A percentile compares a stretch with the other conserved stretches of the same genome.
Evolutionary conservation across 2,797 vertebrate genomes (phyloP).

Genomic region (Ciconia nigra): DNA sequence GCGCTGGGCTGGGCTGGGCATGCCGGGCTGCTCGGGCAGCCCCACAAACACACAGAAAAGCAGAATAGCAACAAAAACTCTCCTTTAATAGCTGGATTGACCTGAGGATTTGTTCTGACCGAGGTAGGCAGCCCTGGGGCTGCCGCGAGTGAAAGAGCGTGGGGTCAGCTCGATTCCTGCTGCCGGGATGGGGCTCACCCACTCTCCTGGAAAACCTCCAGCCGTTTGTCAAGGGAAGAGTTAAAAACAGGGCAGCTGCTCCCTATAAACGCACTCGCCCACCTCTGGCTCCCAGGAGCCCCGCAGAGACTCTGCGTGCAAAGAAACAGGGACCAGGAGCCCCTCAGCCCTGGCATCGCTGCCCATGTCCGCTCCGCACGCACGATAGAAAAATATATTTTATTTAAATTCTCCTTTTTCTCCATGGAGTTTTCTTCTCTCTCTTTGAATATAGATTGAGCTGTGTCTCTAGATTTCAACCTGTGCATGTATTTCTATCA

Average conservation of each 20-base stretch:
- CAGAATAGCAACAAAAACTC: slow-evolving; percentile 59
- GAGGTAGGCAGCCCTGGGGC: background rate
- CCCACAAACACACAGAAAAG: background rate
- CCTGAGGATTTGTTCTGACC: slow-evolving; percentile 69
- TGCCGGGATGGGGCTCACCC: background rate
- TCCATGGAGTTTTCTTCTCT: background rate
- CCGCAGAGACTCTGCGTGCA: background rate
- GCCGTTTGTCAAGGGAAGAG: background rate
- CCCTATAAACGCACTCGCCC: background rate
- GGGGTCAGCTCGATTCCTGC: background rate
- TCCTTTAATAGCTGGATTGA: slow-evolving; percentile 69
- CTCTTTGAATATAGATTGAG: background rate
- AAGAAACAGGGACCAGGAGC: background rate
- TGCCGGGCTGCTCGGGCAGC: rapidly evolving
- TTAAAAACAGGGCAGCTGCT: slow-evolving; percentile 50
- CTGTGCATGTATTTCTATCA: background rate
- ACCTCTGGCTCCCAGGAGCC: background rate
- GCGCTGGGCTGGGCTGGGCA: background rate
- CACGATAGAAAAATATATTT: slow-evolving; percentile 75
- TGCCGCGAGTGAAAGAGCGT: rapidly evolving
- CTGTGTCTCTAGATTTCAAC: background rate
- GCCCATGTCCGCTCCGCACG: background rate
- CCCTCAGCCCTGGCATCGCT: background rate
- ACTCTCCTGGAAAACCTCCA: background rate
- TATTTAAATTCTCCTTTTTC: slow-evolving; percentile 49